Percentiles rank a stretch among this genome's conserved stretches.
phyloP scores from a whole-genome alignment of 2,113 vertebrate species.

The Eidolon helvum region DNA sequence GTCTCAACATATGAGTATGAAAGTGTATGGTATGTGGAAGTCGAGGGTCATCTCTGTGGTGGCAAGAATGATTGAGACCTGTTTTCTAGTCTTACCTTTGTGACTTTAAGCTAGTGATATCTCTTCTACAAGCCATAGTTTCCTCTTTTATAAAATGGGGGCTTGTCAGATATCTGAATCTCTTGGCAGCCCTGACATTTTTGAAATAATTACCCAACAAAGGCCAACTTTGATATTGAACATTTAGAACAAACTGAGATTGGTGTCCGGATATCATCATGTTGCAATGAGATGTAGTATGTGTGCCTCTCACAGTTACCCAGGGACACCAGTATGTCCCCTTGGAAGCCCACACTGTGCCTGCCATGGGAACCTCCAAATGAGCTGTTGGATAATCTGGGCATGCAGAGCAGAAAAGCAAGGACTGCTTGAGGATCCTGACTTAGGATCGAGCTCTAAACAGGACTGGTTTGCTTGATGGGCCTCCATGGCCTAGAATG shows the following conservation, averaged over 20 bases:
- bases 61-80: neutral
- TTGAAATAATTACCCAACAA: neutral
- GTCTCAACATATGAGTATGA: neutral
- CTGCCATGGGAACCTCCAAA: neutral
- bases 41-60: neutral
- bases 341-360: neutral
- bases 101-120: neutral
- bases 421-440: neutral
- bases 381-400: neutral
- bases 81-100: neutral
- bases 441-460: neutral
- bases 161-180: neutral
- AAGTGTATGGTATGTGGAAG: neutral
- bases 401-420: neutral
- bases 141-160: neutral
- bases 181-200: neutral
- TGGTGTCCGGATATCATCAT: neutral
- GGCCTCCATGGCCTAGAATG: neutral
- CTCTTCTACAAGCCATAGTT: neutral
- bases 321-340: fast-evolving
- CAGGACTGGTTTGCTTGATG: neutral
- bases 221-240: neutral
- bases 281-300: neutral
- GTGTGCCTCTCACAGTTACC: neutral
- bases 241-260: neutral